A percentile compares a stretch with the other conserved stretches of the same genome.
Conservation (phyloP, 2,888 invertebrate species). For the Carterocephalus palaemon region DNA sequence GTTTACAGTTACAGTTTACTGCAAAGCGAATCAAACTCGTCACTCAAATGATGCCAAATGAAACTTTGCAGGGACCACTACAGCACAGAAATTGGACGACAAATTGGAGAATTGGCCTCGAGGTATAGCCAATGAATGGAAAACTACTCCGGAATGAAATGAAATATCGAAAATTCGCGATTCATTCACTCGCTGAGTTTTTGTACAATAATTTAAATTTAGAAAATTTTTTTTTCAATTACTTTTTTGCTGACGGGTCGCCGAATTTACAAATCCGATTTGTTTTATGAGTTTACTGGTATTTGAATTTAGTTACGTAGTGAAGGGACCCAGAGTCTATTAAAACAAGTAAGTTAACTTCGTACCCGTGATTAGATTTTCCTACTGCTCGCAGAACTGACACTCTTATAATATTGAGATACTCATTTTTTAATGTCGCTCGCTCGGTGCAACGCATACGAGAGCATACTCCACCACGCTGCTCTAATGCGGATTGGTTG, state of each 20-base stretch:
- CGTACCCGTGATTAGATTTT: too few species aligned
- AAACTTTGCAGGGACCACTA: neutral
- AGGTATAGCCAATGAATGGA: conserved; percentile 3
- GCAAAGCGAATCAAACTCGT: neutral
- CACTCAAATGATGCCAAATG: neutral
- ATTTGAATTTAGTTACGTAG: too few species aligned
- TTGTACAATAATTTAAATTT: conserved; percentile 1
- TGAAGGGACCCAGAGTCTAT: too few species aligned
- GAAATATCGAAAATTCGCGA: conserved; percentile 3
- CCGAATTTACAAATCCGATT: neutral
- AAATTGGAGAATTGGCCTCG: conserved; percentile 3
- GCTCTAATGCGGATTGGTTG: too few species aligned
- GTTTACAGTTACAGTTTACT: too few species aligned
- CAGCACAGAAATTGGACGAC: neutral
- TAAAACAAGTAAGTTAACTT: too few species aligned
- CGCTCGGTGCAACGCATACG: too few species aligned
- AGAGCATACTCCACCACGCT: too few species aligned
- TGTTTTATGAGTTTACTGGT: too few species aligned
- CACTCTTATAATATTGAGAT: too few species aligned
- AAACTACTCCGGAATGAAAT: conserved; percentile 1
- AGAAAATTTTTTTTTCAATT: conserved; percentile 1
- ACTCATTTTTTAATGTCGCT: too few species aligned
- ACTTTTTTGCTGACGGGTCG: neutral
- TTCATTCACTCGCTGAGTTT: neutral
- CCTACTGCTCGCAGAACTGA: too few species aligned